Conservation (phyloP, 1,140 invertebrate species). For the Pemphigus obesinymphae region DNA sequence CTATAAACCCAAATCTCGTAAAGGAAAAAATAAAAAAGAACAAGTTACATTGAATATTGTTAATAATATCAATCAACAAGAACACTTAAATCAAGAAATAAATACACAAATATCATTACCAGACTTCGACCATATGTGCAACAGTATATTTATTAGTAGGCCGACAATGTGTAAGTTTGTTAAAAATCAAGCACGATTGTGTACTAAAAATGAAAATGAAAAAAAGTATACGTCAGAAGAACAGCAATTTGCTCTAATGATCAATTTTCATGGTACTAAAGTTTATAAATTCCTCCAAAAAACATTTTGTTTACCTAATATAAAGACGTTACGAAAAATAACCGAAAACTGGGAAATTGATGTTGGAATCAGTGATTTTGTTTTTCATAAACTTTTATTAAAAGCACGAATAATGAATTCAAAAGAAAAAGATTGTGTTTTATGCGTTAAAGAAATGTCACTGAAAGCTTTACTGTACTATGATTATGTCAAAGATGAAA, state of each 20-base stretch:
- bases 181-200: too few relatives aligned
- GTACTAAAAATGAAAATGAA: too few relatives aligned
- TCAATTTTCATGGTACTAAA: not conserved
- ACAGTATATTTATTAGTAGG: too few relatives aligned
- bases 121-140: too few relatives aligned
- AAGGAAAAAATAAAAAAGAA: too few relatives aligned
- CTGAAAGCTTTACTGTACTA: not conserved
- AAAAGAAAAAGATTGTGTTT: not conserved
- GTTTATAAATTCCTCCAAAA: not conserved
- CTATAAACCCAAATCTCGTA: too few relatives aligned
- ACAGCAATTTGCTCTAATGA: not conserved
- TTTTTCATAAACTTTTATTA: not conserved
- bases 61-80: too few relatives aligned
- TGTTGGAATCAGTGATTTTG: not conserved
- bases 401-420: not conserved
- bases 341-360: not conserved
- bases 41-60: too few relatives aligned
- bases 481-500: not conserved
- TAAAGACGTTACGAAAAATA: not conserved
- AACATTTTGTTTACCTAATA: not conserved
- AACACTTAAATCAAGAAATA: too few relatives aligned
- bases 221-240: too few relatives aligned
- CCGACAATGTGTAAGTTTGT: too few relatives aligned
- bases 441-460: not conserved
- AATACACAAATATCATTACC: too few relatives aligned